Percentiles rank a stretch among this genome's conserved stretches.
These are phyloP conservation scores for Diloba caeruleocephala DNA, from an alignment of 2,888 invertebrate genomes.

Conservation along the genomic window DNA sequence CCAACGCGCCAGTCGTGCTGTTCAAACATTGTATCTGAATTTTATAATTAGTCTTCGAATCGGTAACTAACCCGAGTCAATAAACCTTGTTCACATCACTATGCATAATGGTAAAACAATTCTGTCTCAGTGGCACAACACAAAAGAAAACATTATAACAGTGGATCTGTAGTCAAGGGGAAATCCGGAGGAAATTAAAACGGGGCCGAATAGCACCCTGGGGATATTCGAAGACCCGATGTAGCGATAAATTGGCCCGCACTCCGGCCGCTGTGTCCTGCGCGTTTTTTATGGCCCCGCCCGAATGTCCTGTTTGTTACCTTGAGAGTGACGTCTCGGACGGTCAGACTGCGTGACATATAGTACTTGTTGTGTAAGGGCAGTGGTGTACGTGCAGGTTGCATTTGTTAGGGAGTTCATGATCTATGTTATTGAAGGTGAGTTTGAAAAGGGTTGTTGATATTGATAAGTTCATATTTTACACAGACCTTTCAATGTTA, in stretches of 20 bases:
- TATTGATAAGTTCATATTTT: too few species aligned
- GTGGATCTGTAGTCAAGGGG: slow-evolving; percentile 58
- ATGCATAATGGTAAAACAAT: slow-evolving; percentile 28
- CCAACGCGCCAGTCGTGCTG: too few species aligned
- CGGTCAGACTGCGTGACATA: slow-evolving; percentile 6
- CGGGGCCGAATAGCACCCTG: slow-evolving; percentile 56
- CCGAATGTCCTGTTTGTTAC: slow-evolving; percentile 45
- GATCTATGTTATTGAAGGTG: too few species aligned
- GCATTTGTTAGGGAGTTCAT: too few species aligned
- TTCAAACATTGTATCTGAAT: too few species aligned
- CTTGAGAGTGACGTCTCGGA: slow-evolving; percentile 34
- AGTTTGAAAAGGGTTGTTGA: too few species aligned
- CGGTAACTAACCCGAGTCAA: too few species aligned
- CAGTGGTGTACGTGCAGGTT: not conserved
- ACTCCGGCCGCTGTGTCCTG: slow-evolving; percentile 16
- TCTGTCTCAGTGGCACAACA: slow-evolving; percentile 24
- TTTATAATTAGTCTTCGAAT: too few species aligned
- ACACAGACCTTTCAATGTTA: too few species aligned
- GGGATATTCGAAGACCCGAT: slow-evolving; percentile 58
- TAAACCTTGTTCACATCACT: not conserved
- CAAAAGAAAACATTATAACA: slow-evolving; percentile 53
- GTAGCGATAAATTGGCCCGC: slow-evolving; percentile 65
- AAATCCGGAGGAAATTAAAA: slow-evolving; percentile 65
- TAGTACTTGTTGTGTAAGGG: not conserved
- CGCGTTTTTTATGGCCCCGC: slow-evolving; percentile 47